These are phyloP conservation scores for Xylocampa areola DNA, from an alignment of 2,888 invertebrate genomes.

Conservation along the genomic window DNA sequence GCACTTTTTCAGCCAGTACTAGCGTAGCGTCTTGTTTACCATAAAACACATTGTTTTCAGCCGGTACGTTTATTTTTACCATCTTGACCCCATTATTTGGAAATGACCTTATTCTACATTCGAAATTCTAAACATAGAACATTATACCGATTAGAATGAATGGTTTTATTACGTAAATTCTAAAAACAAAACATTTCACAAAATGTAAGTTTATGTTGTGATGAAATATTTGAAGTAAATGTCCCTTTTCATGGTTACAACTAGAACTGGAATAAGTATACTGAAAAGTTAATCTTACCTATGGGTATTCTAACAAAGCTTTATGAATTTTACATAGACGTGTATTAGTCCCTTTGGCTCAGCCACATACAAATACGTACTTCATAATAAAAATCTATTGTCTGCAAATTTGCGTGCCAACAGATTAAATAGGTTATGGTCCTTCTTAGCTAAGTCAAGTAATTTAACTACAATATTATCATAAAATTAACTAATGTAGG, in stretches of 20 bases:
- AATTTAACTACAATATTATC: no score
- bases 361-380: no score
- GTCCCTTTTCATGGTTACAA: neutral
- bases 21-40: constrained; percentile 15
- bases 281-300: neutral
- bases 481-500: no score
- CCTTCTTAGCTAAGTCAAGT: no score
- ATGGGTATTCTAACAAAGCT: neutral
- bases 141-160: constrained; percentile 31
- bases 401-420: no score
- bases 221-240: no score
- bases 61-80: constrained; percentile 15
- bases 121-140: constrained; percentile 38
- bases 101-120: constrained; percentile 51
- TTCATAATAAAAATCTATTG: no score
- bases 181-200: constrained; percentile 16
- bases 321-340: no score
- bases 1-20: no score
- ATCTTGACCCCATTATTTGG: constrained; percentile 31
- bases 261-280: neutral
- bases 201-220: no score
- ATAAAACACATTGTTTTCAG: constrained; percentile 16
- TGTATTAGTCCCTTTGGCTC: no score
- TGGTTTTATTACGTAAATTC: constrained; percentile 11
- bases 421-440: no score